Base-by-base conservation (phyloP, 2,888 invertebrate genomes). In the Nebria salina region DNA sequence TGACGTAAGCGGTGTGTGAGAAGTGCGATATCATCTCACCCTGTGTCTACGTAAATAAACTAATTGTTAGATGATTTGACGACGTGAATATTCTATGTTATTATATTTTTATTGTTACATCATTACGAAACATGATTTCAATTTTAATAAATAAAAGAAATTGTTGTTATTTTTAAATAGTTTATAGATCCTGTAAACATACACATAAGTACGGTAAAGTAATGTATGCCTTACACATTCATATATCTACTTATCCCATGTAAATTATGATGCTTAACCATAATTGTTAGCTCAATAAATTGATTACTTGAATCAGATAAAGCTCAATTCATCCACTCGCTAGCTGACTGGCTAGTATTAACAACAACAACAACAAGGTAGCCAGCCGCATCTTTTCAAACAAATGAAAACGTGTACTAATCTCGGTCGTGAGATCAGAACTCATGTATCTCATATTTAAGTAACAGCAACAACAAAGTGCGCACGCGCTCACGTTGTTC, bases 1-100 rank as follows among this genome's bases (percentile, higher is more conserved):
- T 80, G 72, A 68, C 72, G 9, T 66, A 77, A 80, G 80, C 68
- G 43, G 68, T 41, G 9, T 75, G 75, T 79, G 66, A 54, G 70
- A 70, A 70, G 70, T 70, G 70, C 68, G 79, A 75, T 64, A 79
- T 79, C 79, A 74, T 79, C 79, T 79, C 75, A 75, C 26, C 7
- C 43, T 42, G 72, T 25, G 74, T 74, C 20, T 34, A 79, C 72
- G 72, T 74, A 79, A 74, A 79, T 65, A 79, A 66, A 79, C 68
- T 74, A 9, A 73, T 6, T 26, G 72, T 43, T n/a, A 34, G 26
- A 15, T 74, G 78, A 78, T 73, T 78, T 65, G 65, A 78, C 34
- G 72, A 26, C 66, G 9, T 66, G 15, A 42, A 68, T 41, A n/a
- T 34, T 6, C 6, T 54, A 3, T 54, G 13, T 54, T 54, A 54